phyloP scores from a whole-genome alignment of 2,797 vertebrate genomes.

The Epinephelus awoara region DNA sequence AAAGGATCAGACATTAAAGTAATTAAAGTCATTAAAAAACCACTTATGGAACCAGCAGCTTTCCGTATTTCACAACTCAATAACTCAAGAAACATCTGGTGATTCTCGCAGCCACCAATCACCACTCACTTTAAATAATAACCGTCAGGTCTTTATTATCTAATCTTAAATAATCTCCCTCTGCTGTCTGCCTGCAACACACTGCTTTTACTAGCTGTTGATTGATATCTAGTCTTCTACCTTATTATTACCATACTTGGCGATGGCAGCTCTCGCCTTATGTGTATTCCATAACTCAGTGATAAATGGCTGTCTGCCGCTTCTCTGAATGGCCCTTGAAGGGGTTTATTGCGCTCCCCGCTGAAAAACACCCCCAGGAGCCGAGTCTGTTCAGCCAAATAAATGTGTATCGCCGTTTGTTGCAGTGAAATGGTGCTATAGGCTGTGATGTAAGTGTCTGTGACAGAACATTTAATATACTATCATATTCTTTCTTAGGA shows the following conservation, averaged over 20 bases:
- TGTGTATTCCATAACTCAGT: slow-evolving; percentile 49
- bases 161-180: slow-evolving; percentile 9
- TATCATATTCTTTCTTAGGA: slow-evolving; percentile 30
- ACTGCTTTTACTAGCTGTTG: slow-evolving; percentile 28
- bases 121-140: slow-evolving; percentile 19
- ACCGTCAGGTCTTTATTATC: slow-evolving; percentile 21
- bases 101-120: slow-evolving; percentile 6
- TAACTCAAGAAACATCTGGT: slow-evolving; percentile 4
- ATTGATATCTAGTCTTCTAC: slow-evolving; percentile 39
- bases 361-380: slow-evolving; percentile 46
- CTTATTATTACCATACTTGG: slow-evolving; percentile 49
- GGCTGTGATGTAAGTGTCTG: slow-evolving; percentile 48
- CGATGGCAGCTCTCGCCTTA: slow-evolving; percentile 39
- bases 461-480: slow-evolving; percentile 63
- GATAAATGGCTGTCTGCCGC: slow-evolving; percentile 56
- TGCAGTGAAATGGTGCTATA: slow-evolving; percentile 42
- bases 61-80: not conserved
- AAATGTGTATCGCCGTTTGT: slow-evolving; percentile 49
- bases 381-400: slow-evolving; percentile 34
- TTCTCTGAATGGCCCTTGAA: slow-evolving; percentile 25
- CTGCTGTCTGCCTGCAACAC: slow-evolving; percentile 21
- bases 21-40: not conserved
- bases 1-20: not conserved
- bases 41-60: not conserved
- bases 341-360: slow-evolving; percentile 45